Conservation (phyloP, 1,140 invertebrate genomes). For the Hormaphis cornu region DNA sequence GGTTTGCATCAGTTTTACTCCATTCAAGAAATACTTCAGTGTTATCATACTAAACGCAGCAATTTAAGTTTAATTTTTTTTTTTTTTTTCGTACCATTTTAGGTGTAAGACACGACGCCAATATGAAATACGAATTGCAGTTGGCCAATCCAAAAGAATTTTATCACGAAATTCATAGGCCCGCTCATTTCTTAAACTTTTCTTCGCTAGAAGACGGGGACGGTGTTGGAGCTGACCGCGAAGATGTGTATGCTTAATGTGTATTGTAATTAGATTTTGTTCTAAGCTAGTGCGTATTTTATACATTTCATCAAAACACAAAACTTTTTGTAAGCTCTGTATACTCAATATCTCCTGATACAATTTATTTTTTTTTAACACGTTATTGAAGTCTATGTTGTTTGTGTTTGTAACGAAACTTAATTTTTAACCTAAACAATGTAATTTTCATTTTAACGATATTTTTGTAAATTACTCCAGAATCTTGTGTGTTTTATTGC, state of each 20-base stretch:
- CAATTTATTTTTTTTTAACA: no score
- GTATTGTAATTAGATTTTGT: slow-evolving; percentile 15
- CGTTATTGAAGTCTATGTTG: no score
- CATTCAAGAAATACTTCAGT: no score
- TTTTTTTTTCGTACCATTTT: slow-evolving; percentile 37
- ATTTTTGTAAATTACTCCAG: no score
- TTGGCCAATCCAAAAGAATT: slow-evolving; percentile 97
- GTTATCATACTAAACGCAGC: neutral
- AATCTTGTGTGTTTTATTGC: no score
- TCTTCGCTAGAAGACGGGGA: slow-evolving; percentile 86
- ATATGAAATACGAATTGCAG: slow-evolving; percentile 96
- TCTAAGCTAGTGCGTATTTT: slow-evolving; percentile 11
- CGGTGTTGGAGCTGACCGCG: slow-evolving; percentile 72
- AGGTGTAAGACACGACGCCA: slow-evolving; percentile 93
- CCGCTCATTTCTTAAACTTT: slow-evolving; percentile 97
- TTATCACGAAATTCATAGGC: slow-evolving; percentile 96
- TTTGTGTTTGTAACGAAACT: no score
- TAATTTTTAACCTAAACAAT: no score
- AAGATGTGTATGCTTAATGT: slow-evolving; percentile 71
- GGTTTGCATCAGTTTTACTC: no score
- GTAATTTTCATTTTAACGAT: no score
- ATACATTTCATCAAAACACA: neutral
- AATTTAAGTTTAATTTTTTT: slow-evolving; percentile 15
- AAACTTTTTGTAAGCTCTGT: neutral
- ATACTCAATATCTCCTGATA: no score